phyloP scores from a whole-genome alignment of 2,888 invertebrate species.

The Choristoneura rosaceana region DNA sequence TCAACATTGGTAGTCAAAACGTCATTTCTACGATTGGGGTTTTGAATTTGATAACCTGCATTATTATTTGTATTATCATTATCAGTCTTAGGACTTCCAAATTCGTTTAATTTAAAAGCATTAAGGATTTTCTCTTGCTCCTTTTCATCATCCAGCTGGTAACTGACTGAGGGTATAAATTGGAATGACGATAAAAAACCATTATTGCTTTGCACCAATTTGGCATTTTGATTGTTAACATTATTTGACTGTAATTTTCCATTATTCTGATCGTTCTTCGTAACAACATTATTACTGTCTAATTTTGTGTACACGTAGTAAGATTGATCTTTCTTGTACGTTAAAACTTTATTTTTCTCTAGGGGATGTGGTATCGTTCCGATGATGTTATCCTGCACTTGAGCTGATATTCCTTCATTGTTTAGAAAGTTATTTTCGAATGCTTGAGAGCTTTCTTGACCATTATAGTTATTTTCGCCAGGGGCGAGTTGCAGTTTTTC shows the following conservation, averaged over 20 bases:
- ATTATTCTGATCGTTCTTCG: slow-evolving; percentile 49
- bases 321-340: slow-evolving; percentile 76
- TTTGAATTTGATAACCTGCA: slow-evolving; percentile 46
- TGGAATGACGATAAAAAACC: slow-evolving; percentile 61
- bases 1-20: slow-evolving; percentile 62
- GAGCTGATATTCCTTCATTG: slow-evolving; percentile 72
- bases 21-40: slow-evolving; percentile 52
- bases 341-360: slow-evolving; percentile 70
- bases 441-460: slow-evolving; percentile 56
- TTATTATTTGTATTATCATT: slow-evolving; percentile 45
- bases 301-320: slow-evolving; percentile 73
- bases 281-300: slow-evolving; percentile 55
- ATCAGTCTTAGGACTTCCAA: slow-evolving; percentile 60
- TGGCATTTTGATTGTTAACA: slow-evolving; percentile 47
- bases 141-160: slow-evolving; percentile 69
- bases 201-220: slow-evolving; percentile 50
- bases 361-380: slow-evolving; percentile 75
- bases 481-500: slow-evolving; percentile 63
- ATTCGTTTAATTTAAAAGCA: slow-evolving; percentile 67
- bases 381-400: slow-evolving; percentile 73
- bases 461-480: slow-evolving; percentile 57
- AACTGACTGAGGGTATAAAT: slow-evolving; percentile 73
- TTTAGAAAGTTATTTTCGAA: slow-evolving; percentile 60
- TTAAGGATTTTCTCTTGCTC: slow-evolving; percentile 70
- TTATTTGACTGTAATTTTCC: slow-evolving; percentile 45